Evolutionary conservation across 2,888 invertebrate genomes (phyloP), one percentile per base, ranked within the genome.

Genomic region (Xanthia icteritia): DNA sequence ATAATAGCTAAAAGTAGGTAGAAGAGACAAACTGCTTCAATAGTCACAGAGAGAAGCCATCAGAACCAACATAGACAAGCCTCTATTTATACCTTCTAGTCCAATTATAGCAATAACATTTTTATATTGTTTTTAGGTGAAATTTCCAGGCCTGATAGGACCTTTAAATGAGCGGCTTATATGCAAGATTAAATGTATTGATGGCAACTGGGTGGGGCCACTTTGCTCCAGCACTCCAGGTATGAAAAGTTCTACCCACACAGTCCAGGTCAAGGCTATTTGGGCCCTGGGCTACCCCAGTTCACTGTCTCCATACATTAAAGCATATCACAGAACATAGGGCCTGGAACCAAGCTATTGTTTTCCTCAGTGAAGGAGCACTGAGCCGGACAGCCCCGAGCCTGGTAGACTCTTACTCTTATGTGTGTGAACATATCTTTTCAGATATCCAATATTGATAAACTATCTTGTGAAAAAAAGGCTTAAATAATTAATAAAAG

Each of bases 161-260:
- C 98, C 98, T 5, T 94, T 98, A 79, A 97, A 97, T 83, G 98
- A 98, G 92, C 97, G 97, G 76, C 96, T 98, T 45, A 97, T 98
- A 75, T 98, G 98, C 94, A 98, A 98, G 94, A 98, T 98, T 85
- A 98, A 98, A 93, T 98, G 98, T 92, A 97, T 98, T 80, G 98
- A 98, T 91, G 98, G 98, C 66, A 98, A 98, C 92, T 98, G 98
- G 98, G 98, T 98, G 63, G 98, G 98, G 5, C 98, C 98, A 1
- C 95, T 98, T 36, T 98, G 98, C 93, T 98, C 98, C 70, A 97
- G 97, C 82, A 97, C 98, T 88, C 97, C 98, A 97, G 98, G 98
- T 98, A 96, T 23, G 76, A 23, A 58, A 60, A 17, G 5, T 1
- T 42, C 0, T 51, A 15, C 31, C 2, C 11, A 15, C 15, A 36